Evolutionary conservation across 1,140 invertebrate species (phyloP), one percentile per base, ranked within the genome.

Genomic region (Drosophila triauraria): DNA sequence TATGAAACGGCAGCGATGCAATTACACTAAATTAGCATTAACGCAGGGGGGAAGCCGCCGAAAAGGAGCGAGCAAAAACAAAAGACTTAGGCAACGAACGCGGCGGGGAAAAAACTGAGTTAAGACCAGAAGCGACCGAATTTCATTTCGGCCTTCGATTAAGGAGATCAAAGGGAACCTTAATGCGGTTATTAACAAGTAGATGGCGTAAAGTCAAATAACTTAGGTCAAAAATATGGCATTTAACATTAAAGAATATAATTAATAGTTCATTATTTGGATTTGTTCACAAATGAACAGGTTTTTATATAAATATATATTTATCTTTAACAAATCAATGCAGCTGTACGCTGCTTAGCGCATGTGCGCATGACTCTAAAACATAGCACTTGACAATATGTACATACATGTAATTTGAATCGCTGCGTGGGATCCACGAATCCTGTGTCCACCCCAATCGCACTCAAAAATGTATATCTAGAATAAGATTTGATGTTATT

Each of bases 21-120:
- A 87, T 83, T 87, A 87, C 84, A 87, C 72, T 87, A 87, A 86
- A 86, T 86, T 87, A 87, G 83, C 83, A 87, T 87, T 87, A 83
- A 78, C 50, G 46, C 62, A 68, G 75, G 51, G 46, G 60, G 32
- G 51, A 23, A 23, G 35, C 53, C 38, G 20, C 54, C 53, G 30
- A 65, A 57, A 25, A 62, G 42, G 9, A 23, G 20, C n/a, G 8
- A 2, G 59, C 20, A 46, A 67, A 84, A 90, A 90, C 85, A 82
- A 90, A 90, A 90, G 85, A 90, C 85, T 90, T 90, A 90, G 81
- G 85, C 81, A 74, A 85, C 82, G 81, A 90, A 88, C 85, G 51
- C 54, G 48, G 47, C 27, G 13, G 40, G 23, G 9, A 43, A 42
- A 38, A 25, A 42, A 53, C 58, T 59, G 59, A 74, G 53, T 72